Base-by-base conservation (phyloP, 2,888 invertebrate species). In the Perizoma flavofasciatum region DNA sequence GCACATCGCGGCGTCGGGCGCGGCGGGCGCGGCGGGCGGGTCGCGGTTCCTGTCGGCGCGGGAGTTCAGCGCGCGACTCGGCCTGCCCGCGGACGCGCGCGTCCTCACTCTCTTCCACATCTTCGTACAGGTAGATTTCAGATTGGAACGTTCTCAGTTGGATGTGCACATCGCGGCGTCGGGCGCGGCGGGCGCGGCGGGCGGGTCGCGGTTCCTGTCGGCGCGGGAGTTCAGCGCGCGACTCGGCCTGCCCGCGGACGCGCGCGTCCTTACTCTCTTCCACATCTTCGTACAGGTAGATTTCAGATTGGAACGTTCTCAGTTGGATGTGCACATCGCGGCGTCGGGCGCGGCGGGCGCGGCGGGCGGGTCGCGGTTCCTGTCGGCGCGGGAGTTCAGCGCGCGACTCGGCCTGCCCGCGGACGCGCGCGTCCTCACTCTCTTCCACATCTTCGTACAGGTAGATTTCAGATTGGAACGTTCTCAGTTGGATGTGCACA, bases 361-460 rank as follows among this genome's bases (percentile, higher is more conserved):
- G n/a, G n/a, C n/a, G n/a, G n/a, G 49, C 33, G 45, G 55, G 22
- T 55, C 73, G 37, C 75, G 82, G 10, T 88, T 87, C 88, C 59
- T 94, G 5, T 9, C 66, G 0, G 61, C 66, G 0, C 76, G 71
- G 0, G 78, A 95, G 81, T 95, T 97, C 82, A 93, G 94, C 5
- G 87, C 88, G 34, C 90, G 95, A 49, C 92, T 97, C 22, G 93
- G 94, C 63, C 78, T 96, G 49, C 93, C 94, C 22, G 83, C 89
- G 4, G 93, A 93, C 67, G 75, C 85, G 0, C 85, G 93, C 8
- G 81, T 94, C 8, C 92, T 93, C 53, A 90, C 95, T 61, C 89
- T 96, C 9, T 96, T 95, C 81, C 89, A 93, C 63, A 86, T 95
- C 68, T 95, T 95, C 77, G 94, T 95, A 69, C 94, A 94, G 88